phyloP scores from a whole-genome alignment of 2,797 vertebrate species.

The Meriones psammophilus region DNA sequence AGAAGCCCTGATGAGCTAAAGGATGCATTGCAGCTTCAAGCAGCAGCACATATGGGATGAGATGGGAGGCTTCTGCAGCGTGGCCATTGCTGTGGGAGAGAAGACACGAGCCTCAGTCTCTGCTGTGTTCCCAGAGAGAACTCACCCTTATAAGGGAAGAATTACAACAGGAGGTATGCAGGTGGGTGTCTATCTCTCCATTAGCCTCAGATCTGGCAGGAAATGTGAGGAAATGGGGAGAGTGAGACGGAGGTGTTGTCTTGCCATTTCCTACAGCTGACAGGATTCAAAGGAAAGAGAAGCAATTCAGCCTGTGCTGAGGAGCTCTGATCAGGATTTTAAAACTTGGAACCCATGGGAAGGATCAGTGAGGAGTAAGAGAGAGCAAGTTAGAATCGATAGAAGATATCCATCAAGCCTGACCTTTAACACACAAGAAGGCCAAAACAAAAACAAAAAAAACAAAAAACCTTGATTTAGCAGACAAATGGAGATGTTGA shows the following conservation, averaged over 20 bases:
- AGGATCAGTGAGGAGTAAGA: neutral
- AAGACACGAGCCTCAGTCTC: neutral
- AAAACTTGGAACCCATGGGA: neutral
- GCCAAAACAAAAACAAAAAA: neutral
- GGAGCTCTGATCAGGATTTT: neutral
- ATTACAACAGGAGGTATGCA: neutral
- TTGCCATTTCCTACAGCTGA: neutral
- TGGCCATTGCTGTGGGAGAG: neutral
- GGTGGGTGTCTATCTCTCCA: neutral
- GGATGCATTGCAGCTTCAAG: neutral
- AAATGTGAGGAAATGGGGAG: neutral
- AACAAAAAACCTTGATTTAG: neutral
- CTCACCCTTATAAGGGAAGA: neutral
- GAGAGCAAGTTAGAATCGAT: neutral
- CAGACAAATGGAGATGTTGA: too few relatives aligned
- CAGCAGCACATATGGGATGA: neutral
- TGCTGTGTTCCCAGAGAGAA: neutral
- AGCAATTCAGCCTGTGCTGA: neutral
- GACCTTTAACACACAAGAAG: neutral
- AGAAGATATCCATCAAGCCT: neutral
- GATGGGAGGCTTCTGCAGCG: neutral
- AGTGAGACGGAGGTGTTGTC: neutral
- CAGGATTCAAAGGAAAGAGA: neutral
- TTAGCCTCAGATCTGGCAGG: neutral
- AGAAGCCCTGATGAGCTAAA: neutral